Conservation (phyloP, 1,140 invertebrate species). For the Diabrotica virgifera region DNA sequence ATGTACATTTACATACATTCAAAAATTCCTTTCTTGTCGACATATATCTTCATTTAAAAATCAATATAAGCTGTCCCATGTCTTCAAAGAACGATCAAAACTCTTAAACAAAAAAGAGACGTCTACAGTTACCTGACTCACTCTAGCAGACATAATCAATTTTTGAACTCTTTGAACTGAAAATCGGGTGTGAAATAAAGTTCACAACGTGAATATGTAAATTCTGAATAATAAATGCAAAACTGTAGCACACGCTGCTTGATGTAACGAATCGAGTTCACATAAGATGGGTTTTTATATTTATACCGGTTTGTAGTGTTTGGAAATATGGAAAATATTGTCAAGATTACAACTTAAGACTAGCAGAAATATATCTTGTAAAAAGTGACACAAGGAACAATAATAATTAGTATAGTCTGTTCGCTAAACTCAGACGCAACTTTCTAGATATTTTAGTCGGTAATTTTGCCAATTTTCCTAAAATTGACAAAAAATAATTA, state of each 20-base stretch:
- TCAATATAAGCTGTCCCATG: background rate
- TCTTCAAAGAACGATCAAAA: background rate
- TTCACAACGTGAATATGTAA: background rate
- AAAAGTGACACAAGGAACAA: too few species aligned
- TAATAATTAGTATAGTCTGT: too few species aligned
- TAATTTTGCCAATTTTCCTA: too few species aligned
- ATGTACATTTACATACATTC: too few species aligned
- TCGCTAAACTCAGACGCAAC: too few species aligned
- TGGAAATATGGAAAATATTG: too few species aligned
- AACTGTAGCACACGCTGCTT: background rate
- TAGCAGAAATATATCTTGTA: too few species aligned
- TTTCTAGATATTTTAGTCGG: too few species aligned
- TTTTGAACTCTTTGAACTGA: background rate
- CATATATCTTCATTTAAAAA: background rate
- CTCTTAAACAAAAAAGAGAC: background rate
- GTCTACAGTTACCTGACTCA: background rate
- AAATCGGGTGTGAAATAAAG: background rate
- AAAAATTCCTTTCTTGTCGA: too few species aligned
- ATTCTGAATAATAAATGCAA: conserved; percentile 3
- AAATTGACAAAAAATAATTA: too few species aligned
- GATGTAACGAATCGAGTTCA: background rate
- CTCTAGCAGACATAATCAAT: background rate
- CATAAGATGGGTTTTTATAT: background rate
- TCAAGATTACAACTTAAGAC: too few species aligned
- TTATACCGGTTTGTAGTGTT: background rate